A percentile compares a stretch with the other conserved stretches of the same genome.
These are phyloP conservation scores for Apostichopus leukothele DNA, from an alignment of 53 echinoderm and acorn worm genomes.

Conservation along the genomic window DNA sequence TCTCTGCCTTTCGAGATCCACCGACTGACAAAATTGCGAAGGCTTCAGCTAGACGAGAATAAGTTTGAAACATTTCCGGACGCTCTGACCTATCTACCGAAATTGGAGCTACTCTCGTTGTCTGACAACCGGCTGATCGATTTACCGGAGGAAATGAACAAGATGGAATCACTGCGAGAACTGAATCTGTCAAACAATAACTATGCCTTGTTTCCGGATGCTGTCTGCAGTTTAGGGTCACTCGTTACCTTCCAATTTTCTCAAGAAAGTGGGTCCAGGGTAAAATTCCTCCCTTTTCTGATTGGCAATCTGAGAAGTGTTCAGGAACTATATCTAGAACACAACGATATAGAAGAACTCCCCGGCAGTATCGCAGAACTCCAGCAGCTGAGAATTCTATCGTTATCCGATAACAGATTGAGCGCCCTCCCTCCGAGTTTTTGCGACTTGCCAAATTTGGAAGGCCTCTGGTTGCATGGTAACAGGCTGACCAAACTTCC, in stretches of 20 bases:
- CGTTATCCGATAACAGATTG: constrained; percentile 64
- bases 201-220: constrained; percentile 68
- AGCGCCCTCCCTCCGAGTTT: constrained; percentile 68
- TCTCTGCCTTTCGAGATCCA: constrained; percentile 63
- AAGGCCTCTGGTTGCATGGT: constrained; percentile 64
- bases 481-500: constrained; percentile 72
- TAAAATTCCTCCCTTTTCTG: constrained; percentile 60
- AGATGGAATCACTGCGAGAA: constrained; percentile 62
- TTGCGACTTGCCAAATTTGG: constrained; percentile 65
- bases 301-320: constrained; percentile 67
- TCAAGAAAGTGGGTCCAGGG: constrained; percentile 70
- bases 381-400: constrained; percentile 60
- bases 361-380: constrained; percentile 63
- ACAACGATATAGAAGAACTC: constrained; percentile 68
- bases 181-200: constrained; percentile 78
- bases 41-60: constrained; percentile 70
- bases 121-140: constrained; percentile 65
- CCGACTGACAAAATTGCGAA: constrained; percentile 60
- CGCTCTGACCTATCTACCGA: constrained; percentile 64
- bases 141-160: constrained; percentile 74
- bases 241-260: constrained; percentile 64
- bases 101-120: constrained; percentile 70
- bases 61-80: constrained; percentile 67
- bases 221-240: constrained; percentile 66
- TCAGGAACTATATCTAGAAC: constrained; percentile 72